Percentiles rank a stretch among this genome's conserved stretches.
Conservation (phyloP, 2,113 vertebrate species). For the Peromyscus polionotus region DNA sequence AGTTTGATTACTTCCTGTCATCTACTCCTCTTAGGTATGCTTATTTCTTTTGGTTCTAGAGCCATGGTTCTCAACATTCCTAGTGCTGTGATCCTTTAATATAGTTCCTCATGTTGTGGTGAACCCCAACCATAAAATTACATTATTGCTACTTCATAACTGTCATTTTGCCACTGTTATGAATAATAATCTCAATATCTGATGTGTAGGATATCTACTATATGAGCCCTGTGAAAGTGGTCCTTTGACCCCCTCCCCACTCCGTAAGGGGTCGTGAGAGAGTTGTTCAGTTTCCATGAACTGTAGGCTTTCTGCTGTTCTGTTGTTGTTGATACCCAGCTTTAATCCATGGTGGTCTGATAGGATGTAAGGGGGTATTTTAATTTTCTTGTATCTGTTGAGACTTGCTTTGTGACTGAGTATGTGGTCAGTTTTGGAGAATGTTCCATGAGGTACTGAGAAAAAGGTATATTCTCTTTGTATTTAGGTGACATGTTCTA, state of each 20-base stretch:
- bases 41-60: not conserved
- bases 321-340: not conserved
- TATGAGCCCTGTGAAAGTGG: not conserved
- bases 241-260: not conserved
- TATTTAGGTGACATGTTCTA: not conserved
- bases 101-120: not conserved
- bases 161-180: not conserved
- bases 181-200: not conserved
- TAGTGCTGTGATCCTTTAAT: not conserved
- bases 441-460: not conserved
- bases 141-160: not conserved
- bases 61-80: not conserved
- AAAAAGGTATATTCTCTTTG: not conserved
- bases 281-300: not conserved
- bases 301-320: not conserved
- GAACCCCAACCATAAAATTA: not conserved
- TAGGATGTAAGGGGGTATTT: not conserved
- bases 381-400: not conserved
- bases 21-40: not conserved
- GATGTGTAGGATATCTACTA: not conserved
- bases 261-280: not conserved
- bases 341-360: not conserved
- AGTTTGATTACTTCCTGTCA: not conserved
- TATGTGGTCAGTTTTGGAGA: not conserved
- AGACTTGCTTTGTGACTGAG: not conserved